Evolutionary conservation across 2,888 invertebrate genomes (phyloP).

Genomic region (Philopedon plagiatum): DNA sequence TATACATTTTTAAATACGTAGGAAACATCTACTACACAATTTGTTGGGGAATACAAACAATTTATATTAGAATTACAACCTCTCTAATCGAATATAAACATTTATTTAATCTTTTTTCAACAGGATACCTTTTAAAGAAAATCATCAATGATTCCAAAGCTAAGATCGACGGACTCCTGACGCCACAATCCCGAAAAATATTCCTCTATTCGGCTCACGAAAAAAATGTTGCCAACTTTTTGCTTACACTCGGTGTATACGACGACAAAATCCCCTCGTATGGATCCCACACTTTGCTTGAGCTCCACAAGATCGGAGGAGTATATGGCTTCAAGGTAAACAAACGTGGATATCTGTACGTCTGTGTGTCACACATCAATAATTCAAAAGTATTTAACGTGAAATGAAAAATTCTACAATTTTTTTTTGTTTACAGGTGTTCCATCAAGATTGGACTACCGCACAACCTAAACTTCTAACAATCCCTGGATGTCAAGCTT

Average conservation of each 20-base stretch:
- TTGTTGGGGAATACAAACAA: too few species aligned
- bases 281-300: conserved; percentile 48
- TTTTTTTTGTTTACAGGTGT: conserved; percentile 45
- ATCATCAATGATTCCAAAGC: conserved; percentile 46
- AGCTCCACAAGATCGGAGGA: conserved; percentile 49
- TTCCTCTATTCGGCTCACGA: conserved; percentile 55
- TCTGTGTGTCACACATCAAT: too few species aligned
- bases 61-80: too few species aligned
- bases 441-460: conserved; percentile 53
- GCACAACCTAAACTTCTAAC: conserved; percentile 32
- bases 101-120: background rate
- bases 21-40: too few species aligned
- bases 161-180: conserved; percentile 46
- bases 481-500: conserved; percentile 40
- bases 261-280: conserved; percentile 48
- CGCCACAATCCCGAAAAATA: conserved; percentile 46
- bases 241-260: conserved; percentile 48
- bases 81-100: too few species aligned
- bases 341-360: background rate
- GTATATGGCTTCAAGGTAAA: conserved; percentile 52
- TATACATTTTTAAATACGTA: too few species aligned
- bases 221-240: conserved; percentile 43
- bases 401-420: too few species aligned
- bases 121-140: conserved; percentile 50
- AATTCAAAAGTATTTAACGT: too few species aligned